Conservation (phyloP, 2,888 invertebrate species). For the Eupithecia exiguata region DNA sequence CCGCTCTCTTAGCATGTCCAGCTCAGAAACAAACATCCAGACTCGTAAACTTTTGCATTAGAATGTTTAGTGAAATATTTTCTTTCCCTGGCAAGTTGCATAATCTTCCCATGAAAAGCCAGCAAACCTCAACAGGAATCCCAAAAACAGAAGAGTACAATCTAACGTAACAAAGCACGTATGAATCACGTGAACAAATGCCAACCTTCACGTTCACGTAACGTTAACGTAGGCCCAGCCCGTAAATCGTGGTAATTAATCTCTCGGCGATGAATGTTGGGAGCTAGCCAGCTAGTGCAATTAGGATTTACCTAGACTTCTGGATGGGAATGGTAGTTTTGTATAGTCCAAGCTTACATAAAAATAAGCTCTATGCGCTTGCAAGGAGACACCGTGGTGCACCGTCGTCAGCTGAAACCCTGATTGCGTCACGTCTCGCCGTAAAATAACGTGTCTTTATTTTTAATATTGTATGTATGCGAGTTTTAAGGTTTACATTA, state of each 20-base stretch:
- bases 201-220: constrained; percentile 22
- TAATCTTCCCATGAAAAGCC: not conserved
- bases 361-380: too few relatives aligned
- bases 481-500: too few relatives aligned
- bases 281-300: constrained; percentile 55
- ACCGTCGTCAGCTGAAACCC: too few relatives aligned
- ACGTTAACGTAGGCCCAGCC: constrained; percentile 16
- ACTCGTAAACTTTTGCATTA: too few relatives aligned
- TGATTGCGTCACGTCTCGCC: too few relatives aligned
- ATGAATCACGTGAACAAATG: constrained; percentile 34
- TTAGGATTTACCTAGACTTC: constrained; percentile 45
- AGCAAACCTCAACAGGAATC: not conserved
- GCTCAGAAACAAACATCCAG: not conserved
- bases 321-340: not conserved
- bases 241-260: constrained; percentile 51
- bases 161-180: constrained; percentile 13
- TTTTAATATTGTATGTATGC: too few relatives aligned
- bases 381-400: too few relatives aligned
- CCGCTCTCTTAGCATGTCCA: too few relatives aligned
- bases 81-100: not conserved
- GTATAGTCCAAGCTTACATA: too few relatives aligned
- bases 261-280: constrained; percentile 48
- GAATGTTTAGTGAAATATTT: not conserved
- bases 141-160: not conserved
- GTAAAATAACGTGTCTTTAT: too few relatives aligned